Base-by-base conservation (phyloP, 2,888 invertebrate species). In the Sinotaia quadrata region DNA sequence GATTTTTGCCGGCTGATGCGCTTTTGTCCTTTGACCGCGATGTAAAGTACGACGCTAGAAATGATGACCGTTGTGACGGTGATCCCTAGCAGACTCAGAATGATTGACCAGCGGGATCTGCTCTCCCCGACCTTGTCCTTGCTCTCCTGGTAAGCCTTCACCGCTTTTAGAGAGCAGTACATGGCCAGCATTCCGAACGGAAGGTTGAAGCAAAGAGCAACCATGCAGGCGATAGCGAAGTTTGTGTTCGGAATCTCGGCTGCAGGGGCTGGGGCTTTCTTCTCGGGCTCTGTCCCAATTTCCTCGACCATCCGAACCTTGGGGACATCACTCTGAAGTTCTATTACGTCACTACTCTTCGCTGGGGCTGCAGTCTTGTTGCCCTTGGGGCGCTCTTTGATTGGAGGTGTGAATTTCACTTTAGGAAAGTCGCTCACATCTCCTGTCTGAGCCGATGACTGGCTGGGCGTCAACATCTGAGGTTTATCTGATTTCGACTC, bases 61-160 rank as follows among this genome's bases (percentile, higher is more conserved):
- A 73, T 59, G 37, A 73, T 60, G 29, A 69, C 65, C 49, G 69
- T 73, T 34, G 69, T 73, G 29, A 73, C 49, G 65, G 68, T 70
- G 59, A 73, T 73, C 10, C 73, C 69, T 27, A 73, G 34, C 33
- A 73, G 41, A 37, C 73, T 73, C 15, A 72, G 18, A n/a, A 73
- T 37, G 56, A 73, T 73, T 33, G 73, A 73, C 36, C 37, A 47
- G 15, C 68, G 67, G 4, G 69, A 62, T 1, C 67, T 51, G 34
- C 27, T 34, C 15, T 68, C 59, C 12, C 73, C 73, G 15, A 56
- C 59, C 33, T 49, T 44, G 8, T 65, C 60, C n/a, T 56, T 15
- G 2, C 73, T 69, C 4, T 73, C 69, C 33, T 69, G 66, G 37
- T 61, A 73, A n/a, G 73, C 73, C 29, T 47, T 54, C 27, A 69